phyloP scores from a whole-genome alignment of 2,113 vertebrate species.

The Boleophthalmus pectinirostris region DNA sequence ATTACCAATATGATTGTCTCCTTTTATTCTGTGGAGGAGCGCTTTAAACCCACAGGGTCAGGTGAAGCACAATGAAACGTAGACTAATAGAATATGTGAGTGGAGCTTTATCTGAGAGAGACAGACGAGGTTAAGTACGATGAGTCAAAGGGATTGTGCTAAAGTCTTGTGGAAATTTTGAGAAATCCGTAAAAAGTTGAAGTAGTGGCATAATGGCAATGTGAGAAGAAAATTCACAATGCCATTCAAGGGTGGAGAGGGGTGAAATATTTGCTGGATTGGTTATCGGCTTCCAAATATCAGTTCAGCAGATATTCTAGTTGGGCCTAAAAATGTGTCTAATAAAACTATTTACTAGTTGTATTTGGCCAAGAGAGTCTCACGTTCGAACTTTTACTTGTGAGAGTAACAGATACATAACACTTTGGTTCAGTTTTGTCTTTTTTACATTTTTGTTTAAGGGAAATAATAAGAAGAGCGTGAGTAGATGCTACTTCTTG shows the following conservation, averaged over 20 bases:
- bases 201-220: background rate
- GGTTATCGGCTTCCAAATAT: no score
- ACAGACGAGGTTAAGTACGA: slow-evolving; percentile 6
- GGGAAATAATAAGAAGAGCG: no score
- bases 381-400: no score
- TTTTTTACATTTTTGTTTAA: no score
- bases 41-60: slow-evolving; percentile 67
- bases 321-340: no score
- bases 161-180: slow-evolving; percentile 1
- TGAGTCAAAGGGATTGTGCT: slow-evolving; percentile 5
- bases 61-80: slow-evolving; percentile 61
- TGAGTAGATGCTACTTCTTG: no score
- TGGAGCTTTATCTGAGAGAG: slow-evolving; percentile 58
- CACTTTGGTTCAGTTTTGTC: no score
- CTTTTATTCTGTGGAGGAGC: slow-evolving; percentile 65
- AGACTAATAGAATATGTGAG: slow-evolving; percentile 66
- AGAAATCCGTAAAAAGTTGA: background rate
- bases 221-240: background rate
- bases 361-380: no score
- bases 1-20: slow-evolving; percentile 75
- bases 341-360: no score
- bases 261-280: background rate
- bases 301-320: no score
- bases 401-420: no score
- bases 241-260: background rate